A percentile compares a stretch with the other conserved stretches of the same genome.
phyloP scores from a whole-genome alignment of 2,797 vertebrate species.

The Acrossocheilus fasciatus region DNA sequence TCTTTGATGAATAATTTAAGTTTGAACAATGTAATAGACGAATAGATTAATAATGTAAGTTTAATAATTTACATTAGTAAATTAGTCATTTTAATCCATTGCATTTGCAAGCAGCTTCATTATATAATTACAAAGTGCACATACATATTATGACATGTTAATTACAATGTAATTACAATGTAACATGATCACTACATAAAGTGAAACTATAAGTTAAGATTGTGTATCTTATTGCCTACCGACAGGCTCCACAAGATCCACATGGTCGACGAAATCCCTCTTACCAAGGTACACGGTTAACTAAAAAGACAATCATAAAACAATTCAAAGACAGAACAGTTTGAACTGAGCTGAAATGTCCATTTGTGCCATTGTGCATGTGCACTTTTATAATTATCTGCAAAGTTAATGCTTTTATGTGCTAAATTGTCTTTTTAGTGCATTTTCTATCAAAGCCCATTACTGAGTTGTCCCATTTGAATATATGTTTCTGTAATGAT shows the following conservation, averaged over 20 bases:
- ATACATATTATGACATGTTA: not conserved
- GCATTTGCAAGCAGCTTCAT: not conserved
- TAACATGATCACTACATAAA: not conserved
- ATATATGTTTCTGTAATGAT: slow-evolving; percentile 9
- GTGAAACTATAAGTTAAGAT: not conserved
- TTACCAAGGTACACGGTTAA: slow-evolving; percentile 96
- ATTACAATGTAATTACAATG: not conserved
- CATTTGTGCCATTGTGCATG: not conserved
- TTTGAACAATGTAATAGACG: not conserved
- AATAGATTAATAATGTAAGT: too few species aligned
- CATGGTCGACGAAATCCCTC: slow-evolving; percentile 95
- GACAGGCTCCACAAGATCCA: slow-evolving; percentile 92
- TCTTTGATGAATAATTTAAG: not conserved
- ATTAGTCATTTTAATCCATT: not conserved
- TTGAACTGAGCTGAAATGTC: not conserved
- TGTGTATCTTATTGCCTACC: slow-evolving; percentile 76
- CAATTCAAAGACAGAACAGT: not conserved
- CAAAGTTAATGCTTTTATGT: not conserved
- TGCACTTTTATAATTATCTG: not conserved
- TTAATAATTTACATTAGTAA: not conserved
- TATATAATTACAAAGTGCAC: not conserved
- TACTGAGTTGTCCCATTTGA: not conserved
- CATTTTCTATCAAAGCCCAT: not conserved
- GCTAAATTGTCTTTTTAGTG: not conserved
- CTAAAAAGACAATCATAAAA: slow-evolving; percentile 68